phyloP scores from a whole-genome alignment of 2,113 vertebrate species.

The Holacanthus passer region DNA sequence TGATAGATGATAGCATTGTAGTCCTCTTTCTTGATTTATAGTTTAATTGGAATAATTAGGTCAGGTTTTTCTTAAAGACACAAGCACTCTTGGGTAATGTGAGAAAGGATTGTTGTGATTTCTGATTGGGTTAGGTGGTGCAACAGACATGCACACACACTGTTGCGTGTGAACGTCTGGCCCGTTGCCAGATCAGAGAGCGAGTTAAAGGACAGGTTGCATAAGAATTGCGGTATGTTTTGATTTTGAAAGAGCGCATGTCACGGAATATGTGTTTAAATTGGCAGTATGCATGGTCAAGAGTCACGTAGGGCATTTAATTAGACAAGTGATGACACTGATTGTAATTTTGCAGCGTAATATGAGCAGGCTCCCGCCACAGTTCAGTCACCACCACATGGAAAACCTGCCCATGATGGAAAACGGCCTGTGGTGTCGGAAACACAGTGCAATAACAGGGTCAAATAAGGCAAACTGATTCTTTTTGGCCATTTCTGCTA shows the following conservation, averaged over 20 bases:
- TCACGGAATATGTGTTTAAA: slow-evolving; percentile 66
- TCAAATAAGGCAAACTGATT: neutral
- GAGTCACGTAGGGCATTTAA: slow-evolving; percentile 53
- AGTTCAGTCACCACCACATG: neutral
- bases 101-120: slow-evolving; percentile 71
- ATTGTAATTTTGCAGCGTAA: slow-evolving; percentile 11
- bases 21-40: slow-evolving; percentile 63
- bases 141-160: slow-evolving; percentile 71
- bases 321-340: slow-evolving; percentile 20
- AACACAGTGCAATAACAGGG: neutral
- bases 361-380: neutral
- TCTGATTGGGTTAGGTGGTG: slow-evolving; percentile 58
- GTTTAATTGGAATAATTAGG: slow-evolving; percentile 58
- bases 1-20: slow-evolving; percentile 52
- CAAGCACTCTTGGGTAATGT: slow-evolving; percentile 48
- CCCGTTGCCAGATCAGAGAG: slow-evolving; percentile 68
- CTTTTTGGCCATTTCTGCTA: neutral
- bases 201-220: slow-evolving; percentile 70
- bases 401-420: neutral
- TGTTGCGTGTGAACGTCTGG: slow-evolving; percentile 84
- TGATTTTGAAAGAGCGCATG: slow-evolving; percentile 57
- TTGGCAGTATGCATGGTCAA: slow-evolving; percentile 41
- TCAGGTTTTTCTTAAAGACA: slow-evolving; percentile 46
- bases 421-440: neutral
- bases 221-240: slow-evolving; percentile 73